Evolutionary conservation across 2,888 invertebrate species (phyloP).

Genomic region (Lasiommata megera): DNA sequence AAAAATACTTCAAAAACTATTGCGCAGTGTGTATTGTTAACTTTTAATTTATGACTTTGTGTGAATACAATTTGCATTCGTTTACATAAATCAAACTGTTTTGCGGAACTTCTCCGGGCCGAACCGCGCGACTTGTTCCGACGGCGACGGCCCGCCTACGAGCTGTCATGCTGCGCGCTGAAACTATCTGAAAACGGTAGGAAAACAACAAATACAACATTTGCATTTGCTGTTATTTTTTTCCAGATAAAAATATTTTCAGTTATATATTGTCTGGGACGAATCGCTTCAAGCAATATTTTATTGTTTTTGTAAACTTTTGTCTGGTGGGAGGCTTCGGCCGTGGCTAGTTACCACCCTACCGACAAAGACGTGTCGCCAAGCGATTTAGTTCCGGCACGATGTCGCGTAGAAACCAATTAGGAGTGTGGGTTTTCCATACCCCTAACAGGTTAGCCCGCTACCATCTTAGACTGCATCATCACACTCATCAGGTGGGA

Average conservation of each 20-base stretch:
- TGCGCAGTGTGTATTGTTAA: constrained; percentile 30
- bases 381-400: too few species aligned
- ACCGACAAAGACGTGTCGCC: too few species aligned
- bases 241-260: background rate
- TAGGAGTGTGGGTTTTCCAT: too few species aligned
- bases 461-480: too few species aligned
- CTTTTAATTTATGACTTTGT: constrained; percentile 40
- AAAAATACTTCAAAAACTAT: background rate
- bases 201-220: constrained; percentile 7
- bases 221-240: constrained; percentile 14
- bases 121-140: background rate
- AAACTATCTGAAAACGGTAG: constrained; percentile 6
- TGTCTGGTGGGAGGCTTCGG: too few species aligned
- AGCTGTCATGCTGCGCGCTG: constrained; percentile 1
- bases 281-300: too few species aligned
- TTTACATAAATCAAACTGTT: constrained; percentile 46
- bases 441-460: too few species aligned
- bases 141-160: background rate
- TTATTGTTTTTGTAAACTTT: background rate
- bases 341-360: too few species aligned
- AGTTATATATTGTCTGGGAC: too few species aligned
- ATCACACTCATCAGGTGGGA: too few species aligned
- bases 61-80: constrained; percentile 45
- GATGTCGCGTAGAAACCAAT: too few species aligned
- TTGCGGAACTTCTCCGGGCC: constrained; percentile 34